These are phyloP conservation scores for Luperina nickerlii DNA, from an alignment of 2,888 invertebrate genomes.

Conservation along the genomic window DNA sequence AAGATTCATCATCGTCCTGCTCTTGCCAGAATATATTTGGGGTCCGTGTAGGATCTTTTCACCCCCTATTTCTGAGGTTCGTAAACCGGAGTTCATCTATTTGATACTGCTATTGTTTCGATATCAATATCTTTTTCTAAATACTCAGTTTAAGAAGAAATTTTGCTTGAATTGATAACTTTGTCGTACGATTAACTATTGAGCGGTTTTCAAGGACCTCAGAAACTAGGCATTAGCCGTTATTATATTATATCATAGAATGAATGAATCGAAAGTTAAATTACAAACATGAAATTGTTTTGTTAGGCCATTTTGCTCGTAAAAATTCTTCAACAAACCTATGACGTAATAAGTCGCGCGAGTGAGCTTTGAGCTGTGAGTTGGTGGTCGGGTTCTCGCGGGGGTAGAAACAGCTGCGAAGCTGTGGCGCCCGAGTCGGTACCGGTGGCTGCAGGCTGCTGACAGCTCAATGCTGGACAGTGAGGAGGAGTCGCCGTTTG, in stretches of 20 bases:
- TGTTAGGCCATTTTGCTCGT: conserved; percentile 44
- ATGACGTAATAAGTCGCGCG: conserved; percentile 34
- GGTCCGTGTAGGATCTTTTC: neutral
- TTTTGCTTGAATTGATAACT: neutral
- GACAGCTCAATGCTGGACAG: conserved; percentile 90
- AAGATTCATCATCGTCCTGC: too few relatives aligned
- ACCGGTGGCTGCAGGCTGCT: conserved; percentile 86
- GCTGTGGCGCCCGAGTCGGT: conserved; percentile 87
- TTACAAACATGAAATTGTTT: conserved; percentile 50
- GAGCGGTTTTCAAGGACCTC: neutral
- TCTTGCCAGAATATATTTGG: neutral
- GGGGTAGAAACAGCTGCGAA: conserved; percentile 71
- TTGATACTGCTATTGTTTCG: neutral
- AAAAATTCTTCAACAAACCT: conserved; percentile 22
- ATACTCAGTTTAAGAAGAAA: neutral
- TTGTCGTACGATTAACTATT: neutral
- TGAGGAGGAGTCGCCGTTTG: conserved; percentile 92
- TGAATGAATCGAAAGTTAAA: conserved; percentile 21
- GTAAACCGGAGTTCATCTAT: neutral
- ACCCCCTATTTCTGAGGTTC: neutral
- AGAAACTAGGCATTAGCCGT: neutral
- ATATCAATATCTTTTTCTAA: neutral
- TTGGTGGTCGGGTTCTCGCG: conserved; percentile 26
- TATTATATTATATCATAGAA: conserved; percentile 1
- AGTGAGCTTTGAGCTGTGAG: conserved; percentile 17